These are phyloP conservation scores for Allolobophora icterica DNA, from an alignment of 2,888 invertebrate genomes.

Conservation along the genomic window DNA sequence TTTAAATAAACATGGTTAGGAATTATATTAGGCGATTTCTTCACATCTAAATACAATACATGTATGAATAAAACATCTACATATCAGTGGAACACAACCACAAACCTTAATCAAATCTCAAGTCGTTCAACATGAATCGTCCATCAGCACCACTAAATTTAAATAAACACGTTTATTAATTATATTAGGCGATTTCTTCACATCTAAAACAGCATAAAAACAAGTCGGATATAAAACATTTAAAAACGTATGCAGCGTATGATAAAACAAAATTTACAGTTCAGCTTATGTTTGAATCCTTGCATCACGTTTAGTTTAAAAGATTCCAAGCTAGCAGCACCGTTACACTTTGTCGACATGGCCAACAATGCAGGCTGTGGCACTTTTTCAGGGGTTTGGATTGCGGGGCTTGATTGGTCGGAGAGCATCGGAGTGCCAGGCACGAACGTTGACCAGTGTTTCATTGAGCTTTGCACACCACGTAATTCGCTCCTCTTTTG, in stretches of 20 bases:
- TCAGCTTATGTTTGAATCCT: background rate
- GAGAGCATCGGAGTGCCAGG: constrained; percentile 72
- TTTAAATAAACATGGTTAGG: background rate
- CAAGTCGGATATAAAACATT: background rate
- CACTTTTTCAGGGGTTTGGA: background rate
- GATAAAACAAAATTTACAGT: constrained; percentile 11
- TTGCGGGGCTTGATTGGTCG: constrained; percentile 28
- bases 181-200: background rate
- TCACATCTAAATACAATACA: too few species aligned
- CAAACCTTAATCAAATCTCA: too few species aligned
- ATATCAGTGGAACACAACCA: too few species aligned
- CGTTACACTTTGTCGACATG: background rate
- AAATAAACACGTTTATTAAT: background rate
- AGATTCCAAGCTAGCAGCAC: background rate
- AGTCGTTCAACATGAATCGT: too few species aligned
- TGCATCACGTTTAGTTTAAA: background rate
- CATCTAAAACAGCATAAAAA: background rate
- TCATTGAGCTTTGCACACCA: constrained; percentile 88
- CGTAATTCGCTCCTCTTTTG: constrained; percentile 82
- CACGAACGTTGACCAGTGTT: constrained; percentile 79
- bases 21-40: background rate
- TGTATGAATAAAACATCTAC: too few species aligned
- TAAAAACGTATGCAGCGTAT: background rate
- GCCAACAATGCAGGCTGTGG: background rate
- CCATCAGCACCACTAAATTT: background rate